Evolutionary conservation across 2,888 invertebrate genomes (phyloP).

Genomic region (Acanthococcus lagerstroemiae): DNA sequence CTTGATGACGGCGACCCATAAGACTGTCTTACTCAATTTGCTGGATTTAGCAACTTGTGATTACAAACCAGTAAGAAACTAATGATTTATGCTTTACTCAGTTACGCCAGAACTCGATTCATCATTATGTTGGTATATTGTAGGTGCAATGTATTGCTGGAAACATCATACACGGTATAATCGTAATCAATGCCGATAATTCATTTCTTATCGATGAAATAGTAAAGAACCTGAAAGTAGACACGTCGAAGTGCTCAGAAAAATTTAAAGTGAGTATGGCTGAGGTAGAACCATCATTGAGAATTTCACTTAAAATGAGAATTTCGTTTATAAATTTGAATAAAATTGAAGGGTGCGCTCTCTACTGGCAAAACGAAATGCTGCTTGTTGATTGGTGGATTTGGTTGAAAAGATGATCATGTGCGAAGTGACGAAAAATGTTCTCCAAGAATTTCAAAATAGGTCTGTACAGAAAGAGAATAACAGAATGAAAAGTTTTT

Average conservation of each 20-base stretch:
- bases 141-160: constrained; percentile 16
- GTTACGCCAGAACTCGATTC: constrained; percentile 33
- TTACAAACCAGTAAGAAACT: constrained; percentile 52
- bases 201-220: constrained; percentile 57
- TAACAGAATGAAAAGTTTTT: no score
- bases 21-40: constrained; percentile 51
- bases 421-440: no score
- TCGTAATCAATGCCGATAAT: constrained; percentile 50
- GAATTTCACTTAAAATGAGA: no score
- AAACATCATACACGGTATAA: neutral
- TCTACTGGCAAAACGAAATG: no score
- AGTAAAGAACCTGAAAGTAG: constrained; percentile 51
- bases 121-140: neutral
- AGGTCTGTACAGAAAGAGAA: no score
- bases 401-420: no score
- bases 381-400: no score
- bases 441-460: no score
- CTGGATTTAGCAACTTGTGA: constrained; percentile 54
- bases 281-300: no score
- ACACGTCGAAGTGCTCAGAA: constrained; percentile 54
- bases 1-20: constrained; percentile 52
- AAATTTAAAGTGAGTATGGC: constrained; percentile 56
- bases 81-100: no score
- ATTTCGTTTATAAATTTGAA: no score
- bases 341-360: no score